Conservation (phyloP, 2,797 vertebrate genomes). For the Catostomus latipinnis region DNA sequence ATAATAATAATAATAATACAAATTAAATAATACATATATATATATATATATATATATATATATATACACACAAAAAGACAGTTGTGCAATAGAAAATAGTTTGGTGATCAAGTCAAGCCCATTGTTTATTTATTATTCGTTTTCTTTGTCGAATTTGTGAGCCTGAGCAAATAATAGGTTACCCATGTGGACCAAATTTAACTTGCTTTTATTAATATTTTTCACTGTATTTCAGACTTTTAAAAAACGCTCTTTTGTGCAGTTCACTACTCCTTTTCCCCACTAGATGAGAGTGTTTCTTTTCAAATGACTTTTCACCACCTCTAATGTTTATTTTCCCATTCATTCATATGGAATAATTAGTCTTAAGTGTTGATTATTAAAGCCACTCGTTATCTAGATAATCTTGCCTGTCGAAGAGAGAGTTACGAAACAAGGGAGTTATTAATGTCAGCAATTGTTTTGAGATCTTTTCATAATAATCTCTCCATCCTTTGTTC, state of each 20-base stretch:
- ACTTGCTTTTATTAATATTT: background rate
- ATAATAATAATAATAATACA: too few relatives aligned
- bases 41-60: too few relatives aligned
- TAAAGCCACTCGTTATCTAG: conserved; percentile 32
- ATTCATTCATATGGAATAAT: conserved; percentile 14
- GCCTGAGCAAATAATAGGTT: background rate
- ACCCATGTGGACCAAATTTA: background rate
- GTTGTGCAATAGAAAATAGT: too few relatives aligned
- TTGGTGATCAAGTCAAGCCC: background rate
- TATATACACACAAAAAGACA: too few relatives aligned
- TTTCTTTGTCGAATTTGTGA: background rate
- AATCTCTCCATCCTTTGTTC: conserved; percentile 6
- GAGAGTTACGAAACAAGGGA: background rate
- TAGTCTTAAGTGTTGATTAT: conserved; percentile 29
- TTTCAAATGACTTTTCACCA: background rate
- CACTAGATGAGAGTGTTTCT: conserved; percentile 47
- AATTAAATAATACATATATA: too few relatives aligned
- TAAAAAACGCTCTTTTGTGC: background rate
- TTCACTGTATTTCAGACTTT: background rate
- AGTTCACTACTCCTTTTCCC: background rate
- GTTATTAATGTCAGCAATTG: conserved; percentile 6
- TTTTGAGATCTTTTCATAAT: background rate
- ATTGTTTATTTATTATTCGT: background rate
- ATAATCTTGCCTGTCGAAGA: background rate
- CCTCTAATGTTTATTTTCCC: conserved; percentile 17